These are phyloP conservation scores for Drosophila paranaensis DNA, from an alignment of 2,888 invertebrate species.

Conservation along the genomic window DNA sequence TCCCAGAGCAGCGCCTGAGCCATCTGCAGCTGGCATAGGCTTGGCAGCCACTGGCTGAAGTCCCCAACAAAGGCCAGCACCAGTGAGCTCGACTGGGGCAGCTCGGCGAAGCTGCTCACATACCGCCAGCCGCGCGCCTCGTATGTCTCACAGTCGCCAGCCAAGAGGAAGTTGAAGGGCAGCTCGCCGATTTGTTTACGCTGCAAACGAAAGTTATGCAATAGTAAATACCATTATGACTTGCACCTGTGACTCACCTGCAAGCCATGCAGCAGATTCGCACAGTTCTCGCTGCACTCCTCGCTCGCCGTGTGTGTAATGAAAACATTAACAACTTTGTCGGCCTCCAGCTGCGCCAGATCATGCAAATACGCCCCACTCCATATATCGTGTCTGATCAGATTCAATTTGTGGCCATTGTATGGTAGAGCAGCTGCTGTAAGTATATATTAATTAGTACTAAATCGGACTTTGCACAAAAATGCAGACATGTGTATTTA, in stretches of 20 bases:
- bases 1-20: slow-evolving; percentile 76
- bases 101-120: slow-evolving; percentile 74
- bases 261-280: slow-evolving; percentile 82
- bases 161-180: slow-evolving; percentile 86
- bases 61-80: slow-evolving; percentile 73
- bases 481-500: too few relatives aligned
- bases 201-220: slow-evolving; percentile 5
- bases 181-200: slow-evolving; percentile 59
- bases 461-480: not conserved
- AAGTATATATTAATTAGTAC: not conserved
- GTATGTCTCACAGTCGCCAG: slow-evolving; percentile 85
- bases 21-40: slow-evolving; percentile 60
- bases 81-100: slow-evolving; percentile 63
- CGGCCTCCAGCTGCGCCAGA: slow-evolving; percentile 51
- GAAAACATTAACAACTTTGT: slow-evolving; percentile 83
- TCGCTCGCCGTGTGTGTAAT: slow-evolving; percentile 85
- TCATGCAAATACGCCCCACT: slow-evolving; percentile 52
- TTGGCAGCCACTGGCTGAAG: slow-evolving; percentile 66
- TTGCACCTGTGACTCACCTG: slow-evolving; percentile 82
- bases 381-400: slow-evolving; percentile 81
- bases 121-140: slow-evolving; percentile 86
- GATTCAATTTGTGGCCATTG: slow-evolving; percentile 71
- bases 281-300: slow-evolving; percentile 83
- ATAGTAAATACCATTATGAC: not conserved
- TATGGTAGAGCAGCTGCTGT: slow-evolving; percentile 52